These are phyloP conservation scores for Chrysochloris asiatica DNA, from an alignment of 2,113 vertebrate species.

Conservation along the genomic window DNA sequence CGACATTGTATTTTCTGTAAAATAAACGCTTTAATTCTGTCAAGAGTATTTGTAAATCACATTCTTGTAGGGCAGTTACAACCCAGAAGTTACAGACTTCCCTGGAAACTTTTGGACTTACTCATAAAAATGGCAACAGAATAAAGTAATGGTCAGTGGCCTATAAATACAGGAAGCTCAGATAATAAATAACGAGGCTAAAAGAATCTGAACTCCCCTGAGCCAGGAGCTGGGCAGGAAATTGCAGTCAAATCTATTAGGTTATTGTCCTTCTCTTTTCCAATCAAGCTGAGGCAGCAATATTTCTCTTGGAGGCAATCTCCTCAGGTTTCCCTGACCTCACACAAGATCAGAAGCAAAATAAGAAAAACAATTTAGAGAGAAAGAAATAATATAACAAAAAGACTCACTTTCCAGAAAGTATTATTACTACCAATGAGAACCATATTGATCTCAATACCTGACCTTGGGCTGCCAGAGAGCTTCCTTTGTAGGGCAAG, in stretches of 20 bases:
- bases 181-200: not conserved
- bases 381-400: not conserved
- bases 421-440: not conserved
- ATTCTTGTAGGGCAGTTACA: not conserved
- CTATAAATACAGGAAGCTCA: not conserved
- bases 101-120: not conserved
- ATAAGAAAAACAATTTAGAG: not conserved
- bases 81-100: not conserved
- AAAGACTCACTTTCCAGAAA: not conserved
- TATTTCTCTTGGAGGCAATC: not conserved
- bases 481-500: not conserved
- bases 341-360: not conserved
- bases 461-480: accelerated
- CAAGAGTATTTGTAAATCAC: not conserved
- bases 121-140: conserved; percentile 4
- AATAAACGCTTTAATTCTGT: not conserved
- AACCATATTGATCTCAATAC: not conserved
- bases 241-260: not conserved
- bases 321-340: not conserved
- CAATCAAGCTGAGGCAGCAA: not conserved
- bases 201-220: not conserved
- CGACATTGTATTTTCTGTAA: not conserved
- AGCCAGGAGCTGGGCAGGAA: conserved; percentile 4
- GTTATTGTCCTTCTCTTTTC: not conserved
- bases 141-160: not conserved